Evolutionary conservation across 2,888 invertebrate species (phyloP).

Genomic region (Epiblema foenella): DNA sequence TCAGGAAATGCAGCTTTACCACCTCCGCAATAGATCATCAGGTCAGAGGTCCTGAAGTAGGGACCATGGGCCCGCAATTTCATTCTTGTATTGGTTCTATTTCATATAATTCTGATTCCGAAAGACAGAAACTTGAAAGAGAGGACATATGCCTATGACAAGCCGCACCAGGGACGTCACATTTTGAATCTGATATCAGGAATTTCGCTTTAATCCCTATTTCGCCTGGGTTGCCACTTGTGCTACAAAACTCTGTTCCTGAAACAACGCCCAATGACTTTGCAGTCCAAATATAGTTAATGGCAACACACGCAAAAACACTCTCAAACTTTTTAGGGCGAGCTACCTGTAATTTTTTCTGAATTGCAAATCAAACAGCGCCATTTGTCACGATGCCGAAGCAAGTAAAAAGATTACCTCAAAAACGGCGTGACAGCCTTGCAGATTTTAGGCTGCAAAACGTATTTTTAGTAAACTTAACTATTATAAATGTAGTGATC

Average conservation of each 20-base stretch:
- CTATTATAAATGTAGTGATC: conserved; percentile 19
- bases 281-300: neutral
- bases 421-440: neutral
- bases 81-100: neutral
- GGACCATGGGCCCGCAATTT: neutral
- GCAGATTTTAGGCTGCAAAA: conserved; percentile 3
- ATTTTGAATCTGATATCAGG: neutral
- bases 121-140: neutral
- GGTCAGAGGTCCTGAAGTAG: neutral
- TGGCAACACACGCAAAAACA: neutral
- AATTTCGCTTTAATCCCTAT: neutral
- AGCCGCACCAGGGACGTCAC: neutral
- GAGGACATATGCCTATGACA: neutral
- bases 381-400: neutral
- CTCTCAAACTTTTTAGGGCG: neutral
- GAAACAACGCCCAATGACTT: neutral
- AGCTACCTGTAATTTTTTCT: neutral
- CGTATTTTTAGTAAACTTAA: conserved; percentile 19
- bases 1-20: neutral
- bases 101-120: neutral
- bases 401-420: neutral
- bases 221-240: neutral
- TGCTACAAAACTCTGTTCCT: neutral
- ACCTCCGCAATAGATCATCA: neutral
- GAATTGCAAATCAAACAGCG: neutral